phyloP scores from a whole-genome alignment of 2,888 invertebrate species.

The Drosophila kambysellisi region DNA sequence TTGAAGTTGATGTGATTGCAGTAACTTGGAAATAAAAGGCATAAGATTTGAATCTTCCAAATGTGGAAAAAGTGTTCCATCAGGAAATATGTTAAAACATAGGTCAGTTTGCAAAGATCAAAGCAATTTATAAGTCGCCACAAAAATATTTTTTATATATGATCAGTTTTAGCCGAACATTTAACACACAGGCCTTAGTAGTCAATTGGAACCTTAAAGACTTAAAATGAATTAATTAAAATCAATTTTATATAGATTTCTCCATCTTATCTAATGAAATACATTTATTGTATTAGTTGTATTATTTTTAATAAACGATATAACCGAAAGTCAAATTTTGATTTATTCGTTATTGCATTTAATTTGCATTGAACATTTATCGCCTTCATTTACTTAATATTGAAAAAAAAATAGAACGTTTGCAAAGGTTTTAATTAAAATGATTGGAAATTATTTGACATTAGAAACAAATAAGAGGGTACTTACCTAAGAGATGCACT shows the following conservation, averaged over 20 bases:
- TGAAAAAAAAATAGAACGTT: not conserved
- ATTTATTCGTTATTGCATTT: slow-evolving; percentile 5
- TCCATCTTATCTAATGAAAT: slow-evolving; percentile 2
- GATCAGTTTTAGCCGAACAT: slow-evolving; percentile 12
- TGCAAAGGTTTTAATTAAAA: not conserved
- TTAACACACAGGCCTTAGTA: slow-evolving; percentile 35
- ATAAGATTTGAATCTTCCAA: slow-evolving; percentile 26
- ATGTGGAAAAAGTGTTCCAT: not conserved
- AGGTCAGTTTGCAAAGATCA: slow-evolving; percentile 5
- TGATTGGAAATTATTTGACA: not conserved
- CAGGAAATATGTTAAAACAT: slow-evolving; percentile 9
- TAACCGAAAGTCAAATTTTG: slow-evolving; percentile 3
- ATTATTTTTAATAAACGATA: slow-evolving; percentile 29
- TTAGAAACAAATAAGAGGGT: not conserved
- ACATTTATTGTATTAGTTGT: slow-evolving; percentile 5
- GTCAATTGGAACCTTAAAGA: slow-evolving; percentile 35
- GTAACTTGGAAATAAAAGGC: not conserved
- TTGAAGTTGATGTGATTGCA: not conserved
- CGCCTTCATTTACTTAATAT: not conserved
- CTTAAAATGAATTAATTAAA: slow-evolving; percentile 20
- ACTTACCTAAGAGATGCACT: not conserved
- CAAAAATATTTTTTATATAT: slow-evolving; percentile 1
- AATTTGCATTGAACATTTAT: slow-evolving; percentile 7
- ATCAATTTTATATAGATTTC: not conserved
- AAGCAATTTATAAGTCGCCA: slow-evolving; percentile 4